These are phyloP conservation scores for Pheosia gnoma DNA, from an alignment of 2,888 invertebrate species.

Conservation along the genomic window DNA sequence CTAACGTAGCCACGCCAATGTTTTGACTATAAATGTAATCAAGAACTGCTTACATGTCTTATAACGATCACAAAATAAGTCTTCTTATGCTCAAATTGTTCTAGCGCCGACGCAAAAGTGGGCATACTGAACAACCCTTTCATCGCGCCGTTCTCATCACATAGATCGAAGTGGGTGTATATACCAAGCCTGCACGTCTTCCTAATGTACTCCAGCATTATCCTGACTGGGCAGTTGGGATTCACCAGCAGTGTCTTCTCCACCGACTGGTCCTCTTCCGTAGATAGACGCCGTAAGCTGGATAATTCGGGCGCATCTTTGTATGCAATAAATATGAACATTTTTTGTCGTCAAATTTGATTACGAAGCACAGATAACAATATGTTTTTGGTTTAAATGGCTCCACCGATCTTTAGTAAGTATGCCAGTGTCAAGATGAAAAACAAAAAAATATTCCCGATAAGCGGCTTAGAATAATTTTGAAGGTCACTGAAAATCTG, in stretches of 20 bases:
- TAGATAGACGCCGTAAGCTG: slow-evolving; percentile 29
- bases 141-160: slow-evolving; percentile 58
- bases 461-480: too few species aligned
- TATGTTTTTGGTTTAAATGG: not conserved
- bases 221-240: slow-evolving; percentile 66
- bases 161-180: slow-evolving; percentile 66
- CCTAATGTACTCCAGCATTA: slow-evolving; percentile 74
- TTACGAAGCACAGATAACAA: not conserved
- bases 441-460: too few species aligned
- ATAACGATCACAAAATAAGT: slow-evolving; percentile 69
- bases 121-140: slow-evolving; percentile 59
- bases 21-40: too few species aligned
- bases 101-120: slow-evolving; percentile 60
- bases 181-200: slow-evolving; percentile 65
- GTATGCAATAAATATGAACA: slow-evolving; percentile 68
- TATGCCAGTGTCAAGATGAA: too few species aligned
- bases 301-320: slow-evolving; percentile 70
- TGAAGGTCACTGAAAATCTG: too few species aligned
- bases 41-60: slow-evolving; percentile 41
- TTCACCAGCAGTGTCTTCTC: slow-evolving; percentile 70
- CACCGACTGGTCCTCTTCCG: slow-evolving; percentile 50
- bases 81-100: slow-evolving; percentile 63
- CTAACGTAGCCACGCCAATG: too few species aligned
- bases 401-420: too few species aligned
- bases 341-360: slow-evolving; percentile 21